A percentile compares a stretch with the other conserved stretches of the same genome.
Conservation (phyloP, 2,113 vertebrate genomes). For the Polypterus senegalus region DNA sequence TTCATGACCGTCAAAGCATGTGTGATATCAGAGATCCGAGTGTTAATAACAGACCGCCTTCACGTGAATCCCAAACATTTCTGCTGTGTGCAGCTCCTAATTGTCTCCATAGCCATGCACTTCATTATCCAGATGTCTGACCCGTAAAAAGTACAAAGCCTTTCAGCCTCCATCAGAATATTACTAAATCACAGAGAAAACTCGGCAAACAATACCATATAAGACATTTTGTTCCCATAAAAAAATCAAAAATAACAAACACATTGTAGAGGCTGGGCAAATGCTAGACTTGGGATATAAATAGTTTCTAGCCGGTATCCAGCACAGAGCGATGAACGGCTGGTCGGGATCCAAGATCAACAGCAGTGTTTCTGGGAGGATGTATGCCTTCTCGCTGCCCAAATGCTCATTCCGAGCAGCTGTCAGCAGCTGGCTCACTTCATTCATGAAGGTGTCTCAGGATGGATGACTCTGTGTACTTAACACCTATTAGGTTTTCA, state of each 20-base stretch:
- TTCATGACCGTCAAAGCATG: too few relatives aligned
- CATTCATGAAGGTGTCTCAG: slow-evolving; percentile 24
- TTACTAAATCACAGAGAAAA: slow-evolving; percentile 21
- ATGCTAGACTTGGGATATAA: slow-evolving; percentile 33
- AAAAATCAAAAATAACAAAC: slow-evolving; percentile 11
- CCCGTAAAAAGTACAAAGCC: too few relatives aligned
- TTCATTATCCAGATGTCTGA: too few relatives aligned
- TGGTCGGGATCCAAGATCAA: slow-evolving; percentile 53
- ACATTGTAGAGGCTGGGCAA: slow-evolving; percentile 26
- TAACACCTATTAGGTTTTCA: background rate
- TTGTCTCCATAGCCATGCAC: too few relatives aligned
- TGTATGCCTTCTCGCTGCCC: slow-evolving; percentile 20
- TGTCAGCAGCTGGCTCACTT: slow-evolving; percentile 30
- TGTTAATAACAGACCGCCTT: too few relatives aligned
- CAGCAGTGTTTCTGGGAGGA: slow-evolving; percentile 38
- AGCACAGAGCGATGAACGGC: slow-evolving; percentile 53
- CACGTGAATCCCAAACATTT: too few relatives aligned
- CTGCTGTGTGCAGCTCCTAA: too few relatives aligned
- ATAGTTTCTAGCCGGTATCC: slow-evolving; percentile 51
- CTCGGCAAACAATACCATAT: slow-evolving; percentile 30
- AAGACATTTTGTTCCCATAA: slow-evolving; percentile 13
- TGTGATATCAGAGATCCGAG: too few relatives aligned
- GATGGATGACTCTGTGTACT: background rate
- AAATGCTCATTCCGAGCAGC: slow-evolving; percentile 9
- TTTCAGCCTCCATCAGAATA: too few relatives aligned